phyloP scores from a whole-genome alignment of 1,140 invertebrate genomes.

The Heliothis virescens region DNA sequence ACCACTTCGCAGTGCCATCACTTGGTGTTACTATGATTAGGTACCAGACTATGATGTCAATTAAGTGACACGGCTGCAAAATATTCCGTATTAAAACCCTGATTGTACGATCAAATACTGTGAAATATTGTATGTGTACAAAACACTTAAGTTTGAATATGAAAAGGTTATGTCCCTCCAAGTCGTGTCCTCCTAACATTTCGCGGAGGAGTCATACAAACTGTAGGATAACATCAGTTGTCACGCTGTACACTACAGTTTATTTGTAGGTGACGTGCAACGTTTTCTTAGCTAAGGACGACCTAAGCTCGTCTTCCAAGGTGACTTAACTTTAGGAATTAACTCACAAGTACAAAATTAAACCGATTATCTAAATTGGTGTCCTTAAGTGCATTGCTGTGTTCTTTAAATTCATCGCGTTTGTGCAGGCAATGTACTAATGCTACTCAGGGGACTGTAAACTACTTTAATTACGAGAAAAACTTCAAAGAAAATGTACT shows the following conservation, averaged over 20 bases:
- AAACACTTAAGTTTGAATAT: no score
- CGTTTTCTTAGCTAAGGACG: not conserved
- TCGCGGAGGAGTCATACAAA: no score
- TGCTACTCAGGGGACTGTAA: not conserved
- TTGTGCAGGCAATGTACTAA: constrained; percentile 13
- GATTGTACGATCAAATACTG: no score
- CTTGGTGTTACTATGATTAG: no score
- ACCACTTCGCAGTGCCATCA: no score
- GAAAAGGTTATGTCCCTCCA: no score
- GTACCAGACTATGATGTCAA: no score
- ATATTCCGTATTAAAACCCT: no score
- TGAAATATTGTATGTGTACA: no score
- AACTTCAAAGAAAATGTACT: not conserved
- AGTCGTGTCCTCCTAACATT: no score
- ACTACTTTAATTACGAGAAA: not conserved
- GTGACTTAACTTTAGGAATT: not conserved
- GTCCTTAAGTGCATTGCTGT: constrained; percentile 20
- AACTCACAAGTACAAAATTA: not conserved
- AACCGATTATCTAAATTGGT: not conserved
- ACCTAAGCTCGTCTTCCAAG: not conserved
- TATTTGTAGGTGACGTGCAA: not conserved
- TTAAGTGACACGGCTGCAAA: no score
- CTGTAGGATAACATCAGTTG: no score
- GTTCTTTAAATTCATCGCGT: constrained; percentile 21
- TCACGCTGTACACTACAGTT: not conserved